Conservation (phyloP, 2,888 invertebrate species). For the Drosophila prolongata region DNA sequence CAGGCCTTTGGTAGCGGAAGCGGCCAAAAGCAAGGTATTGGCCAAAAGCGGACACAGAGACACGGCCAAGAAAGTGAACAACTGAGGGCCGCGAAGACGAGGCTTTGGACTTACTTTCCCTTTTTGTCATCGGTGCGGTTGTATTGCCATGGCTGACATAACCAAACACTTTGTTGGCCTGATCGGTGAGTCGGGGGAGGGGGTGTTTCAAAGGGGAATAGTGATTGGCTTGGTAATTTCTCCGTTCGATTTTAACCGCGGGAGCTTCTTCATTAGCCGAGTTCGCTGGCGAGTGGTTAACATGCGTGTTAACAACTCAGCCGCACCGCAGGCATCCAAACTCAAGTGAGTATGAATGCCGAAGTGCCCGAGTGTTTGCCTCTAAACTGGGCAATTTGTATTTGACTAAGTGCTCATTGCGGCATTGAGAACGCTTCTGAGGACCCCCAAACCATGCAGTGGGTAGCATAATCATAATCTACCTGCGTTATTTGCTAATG, state of each 20-base stretch:
- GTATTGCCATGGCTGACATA: conserved; percentile 61
- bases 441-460: conserved; percentile 8
- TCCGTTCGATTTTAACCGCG: conserved; percentile 22
- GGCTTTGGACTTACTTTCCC: conserved; percentile 67
- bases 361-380: conserved; percentile 35
- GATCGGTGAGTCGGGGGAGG: conserved; percentile 12
- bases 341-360: conserved; percentile 47
- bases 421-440: conserved; percentile 56
- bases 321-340: conserved; percentile 22
- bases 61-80: conserved; percentile 54
- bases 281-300: conserved; percentile 48
- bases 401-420: conserved; percentile 25
- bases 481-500: conserved; percentile 28
- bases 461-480: conserved; percentile 16
- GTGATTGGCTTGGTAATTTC: conserved; percentile 59
- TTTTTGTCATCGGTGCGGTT: conserved; percentile 60
- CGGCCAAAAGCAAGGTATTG: conserved; percentile 47
- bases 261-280: conserved; percentile 36
- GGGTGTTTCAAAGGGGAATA: conserved; percentile 19
- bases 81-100: conserved; percentile 50
- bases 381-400: conserved; percentile 42
- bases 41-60: conserved; percentile 50
- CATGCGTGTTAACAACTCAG: conserved; percentile 66
- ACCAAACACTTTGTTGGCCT: conserved; percentile 49
- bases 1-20: conserved; percentile 54